Conservation (phyloP, 2,797 vertebrate genomes). For the Aplochiton taeniatus region DNA sequence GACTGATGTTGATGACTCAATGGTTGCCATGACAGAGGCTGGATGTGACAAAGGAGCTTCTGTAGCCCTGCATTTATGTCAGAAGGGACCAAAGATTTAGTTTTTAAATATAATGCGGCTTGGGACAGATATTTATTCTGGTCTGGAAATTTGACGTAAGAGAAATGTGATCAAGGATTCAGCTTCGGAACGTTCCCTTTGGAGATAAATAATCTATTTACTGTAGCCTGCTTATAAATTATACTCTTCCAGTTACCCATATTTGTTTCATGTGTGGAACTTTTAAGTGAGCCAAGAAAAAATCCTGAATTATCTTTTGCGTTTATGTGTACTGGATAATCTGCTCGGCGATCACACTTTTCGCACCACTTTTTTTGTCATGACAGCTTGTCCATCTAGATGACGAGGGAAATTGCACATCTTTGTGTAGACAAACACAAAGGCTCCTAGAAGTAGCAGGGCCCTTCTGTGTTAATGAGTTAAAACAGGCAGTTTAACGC, state of each 20-base stretch:
- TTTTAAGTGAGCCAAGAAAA: no score
- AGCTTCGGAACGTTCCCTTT: no score
- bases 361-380: no score
- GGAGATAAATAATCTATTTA: no score
- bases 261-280: no score
- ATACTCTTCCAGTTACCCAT: no score
- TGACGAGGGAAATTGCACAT: slow-evolving; percentile 42
- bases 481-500: slow-evolving; percentile 75
- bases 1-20: slow-evolving; percentile 68
- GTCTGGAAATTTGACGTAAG: no score
- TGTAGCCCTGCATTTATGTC: slow-evolving; percentile 62
- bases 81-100: slow-evolving; percentile 5
- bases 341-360: no score
- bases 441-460: slow-evolving; percentile 42
- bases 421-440: slow-evolving; percentile 55
- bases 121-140: background rate
- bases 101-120: slow-evolving; percentile 23
- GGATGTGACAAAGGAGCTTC: slow-evolving; percentile 55
- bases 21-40: slow-evolving; percentile 59
- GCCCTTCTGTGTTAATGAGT: slow-evolving; percentile 74
- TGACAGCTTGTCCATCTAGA: slow-evolving; percentile 15
- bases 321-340: background rate
- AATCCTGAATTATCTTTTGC: no score
- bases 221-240: no score
- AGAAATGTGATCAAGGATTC: no score